These are phyloP conservation scores for Ceratoteleas bidentatus DNA, from an alignment of 1,140 invertebrate species.

Conservation along the genomic window DNA sequence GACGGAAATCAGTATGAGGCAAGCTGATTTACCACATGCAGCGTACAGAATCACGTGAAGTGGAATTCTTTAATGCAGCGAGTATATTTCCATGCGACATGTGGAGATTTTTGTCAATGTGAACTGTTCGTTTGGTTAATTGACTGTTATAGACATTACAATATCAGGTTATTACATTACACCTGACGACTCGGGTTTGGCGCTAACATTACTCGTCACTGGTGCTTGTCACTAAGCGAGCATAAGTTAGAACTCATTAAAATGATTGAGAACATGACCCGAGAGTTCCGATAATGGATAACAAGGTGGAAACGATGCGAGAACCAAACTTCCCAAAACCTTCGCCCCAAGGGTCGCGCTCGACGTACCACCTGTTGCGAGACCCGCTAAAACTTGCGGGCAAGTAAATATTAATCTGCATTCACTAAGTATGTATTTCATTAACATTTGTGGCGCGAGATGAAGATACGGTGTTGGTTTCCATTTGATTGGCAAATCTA, in stretches of 20 bases:
- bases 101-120: too few species aligned
- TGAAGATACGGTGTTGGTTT: slow-evolving; percentile 8
- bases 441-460: slow-evolving; percentile 5
- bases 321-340: slow-evolving; percentile 58
- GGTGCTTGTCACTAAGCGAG: slow-evolving; percentile 18
- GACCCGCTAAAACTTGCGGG: slow-evolving; percentile 26
- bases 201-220: slow-evolving; percentile 16
- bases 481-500: too few species aligned
- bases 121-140: too few species aligned
- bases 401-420: slow-evolving; percentile 47
- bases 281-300: slow-evolving; percentile 61
- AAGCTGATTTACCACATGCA: too few species aligned
- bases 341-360: slow-evolving; percentile 41
- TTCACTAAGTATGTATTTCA: slow-evolving; percentile 29
- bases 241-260: slow-evolving; percentile 61
- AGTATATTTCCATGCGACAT: too few species aligned
- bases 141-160: too few species aligned
- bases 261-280: slow-evolving; percentile 54
- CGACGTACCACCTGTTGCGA: slow-evolving; percentile 63
- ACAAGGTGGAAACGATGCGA: slow-evolving; percentile 59
- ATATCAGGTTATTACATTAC: not conserved
- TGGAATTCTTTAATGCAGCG: too few species aligned
- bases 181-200: slow-evolving; percentile 7
- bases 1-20: too few species aligned
- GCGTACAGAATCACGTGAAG: too few species aligned